phyloP scores from a whole-genome alignment of 2,113 vertebrate genomes.

The Mirza zaza region DNA sequence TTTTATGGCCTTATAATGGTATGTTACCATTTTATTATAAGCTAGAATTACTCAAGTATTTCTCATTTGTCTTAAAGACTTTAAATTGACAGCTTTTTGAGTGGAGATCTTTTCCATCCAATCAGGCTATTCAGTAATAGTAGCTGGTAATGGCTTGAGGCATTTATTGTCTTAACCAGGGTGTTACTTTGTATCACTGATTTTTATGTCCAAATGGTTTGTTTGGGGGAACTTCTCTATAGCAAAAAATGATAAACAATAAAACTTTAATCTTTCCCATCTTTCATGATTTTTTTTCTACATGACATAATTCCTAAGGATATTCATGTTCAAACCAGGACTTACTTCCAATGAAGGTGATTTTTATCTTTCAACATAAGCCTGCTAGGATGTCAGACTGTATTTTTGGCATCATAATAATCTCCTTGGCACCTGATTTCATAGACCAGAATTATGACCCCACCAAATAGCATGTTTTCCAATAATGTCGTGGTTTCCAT shows the following conservation, averaged over 20 bases:
- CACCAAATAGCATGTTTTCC: constrained; percentile 25
- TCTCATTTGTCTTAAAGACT: neutral
- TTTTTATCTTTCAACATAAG: neutral
- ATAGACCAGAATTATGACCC: constrained; percentile 71
- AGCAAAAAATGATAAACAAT: neutral
- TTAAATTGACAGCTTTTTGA: neutral
- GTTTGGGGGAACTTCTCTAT: neutral
- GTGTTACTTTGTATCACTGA: neutral
- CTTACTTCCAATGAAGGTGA: neutral
- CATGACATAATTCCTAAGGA: neutral
- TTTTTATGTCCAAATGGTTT: neutral
- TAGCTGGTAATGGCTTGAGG: neutral
- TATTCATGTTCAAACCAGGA: neutral
- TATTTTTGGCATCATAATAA: neutral
- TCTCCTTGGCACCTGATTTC: constrained; percentile 53
- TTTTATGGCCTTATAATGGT: neutral
- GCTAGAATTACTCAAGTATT: neutral
- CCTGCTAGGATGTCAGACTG: neutral
- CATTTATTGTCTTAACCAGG: neutral
- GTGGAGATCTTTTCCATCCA: neutral
- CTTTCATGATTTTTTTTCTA: neutral
- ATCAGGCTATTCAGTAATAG: neutral
- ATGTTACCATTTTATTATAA: neutral
- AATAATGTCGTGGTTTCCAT: neutral
- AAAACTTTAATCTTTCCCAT: neutral